Base-by-base conservation (phyloP, 2,888 invertebrate genomes). In the Bursaphelenchus okinawaensis region DNA sequence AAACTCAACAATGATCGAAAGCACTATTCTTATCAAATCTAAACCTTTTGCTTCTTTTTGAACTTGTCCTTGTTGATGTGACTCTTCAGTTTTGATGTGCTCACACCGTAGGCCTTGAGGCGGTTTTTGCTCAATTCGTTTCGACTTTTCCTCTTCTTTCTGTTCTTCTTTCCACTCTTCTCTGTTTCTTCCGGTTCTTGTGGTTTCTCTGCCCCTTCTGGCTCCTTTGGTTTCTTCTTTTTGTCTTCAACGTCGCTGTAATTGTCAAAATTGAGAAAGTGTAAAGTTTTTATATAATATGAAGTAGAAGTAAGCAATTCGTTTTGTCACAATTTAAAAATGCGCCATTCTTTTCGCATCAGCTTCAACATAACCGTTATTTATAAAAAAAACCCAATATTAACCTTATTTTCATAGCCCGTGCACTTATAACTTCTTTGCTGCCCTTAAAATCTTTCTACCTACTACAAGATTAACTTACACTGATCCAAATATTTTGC, bases 61-160 rank as follows among this genome's bases (percentile, higher is more conserved):
- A 40, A 40, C 40, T 60, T 70, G 29, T 59, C 62, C 51, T 60
- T 60, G 66, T 62, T 57, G 26, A 60, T 55, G 9, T 27, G 28
- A 50, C 54, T 55, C 64, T 75, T 72, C 52, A 90, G 91, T 82
- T 91, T 92, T 79, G 90, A 91, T 0, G 92, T 92, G 86, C 92
- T 93, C 50, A 93, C 88, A 62, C 93, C 94, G 83, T 91, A 96
- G 0, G 93, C 93, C 80, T 89, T 88, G 8, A 96, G 86, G 71
- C 95, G 87, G 72, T 90, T 89, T 83, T 92, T 90, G 1, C 90
- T 88, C 26, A 90, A 57, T 52, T 67, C 28, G 51, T 61, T 16
- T 57, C 65, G 65, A 20, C 58, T 52, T n/a, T 52, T 52, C 26
- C 31, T 54, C 51, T 59, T 56, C 65, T 63, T 64, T 54, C 60